These are phyloP conservation scores for Scelioninae gen. 2 DNA, from an alignment of 2,888 invertebrate species.

Conservation along the genomic window DNA sequence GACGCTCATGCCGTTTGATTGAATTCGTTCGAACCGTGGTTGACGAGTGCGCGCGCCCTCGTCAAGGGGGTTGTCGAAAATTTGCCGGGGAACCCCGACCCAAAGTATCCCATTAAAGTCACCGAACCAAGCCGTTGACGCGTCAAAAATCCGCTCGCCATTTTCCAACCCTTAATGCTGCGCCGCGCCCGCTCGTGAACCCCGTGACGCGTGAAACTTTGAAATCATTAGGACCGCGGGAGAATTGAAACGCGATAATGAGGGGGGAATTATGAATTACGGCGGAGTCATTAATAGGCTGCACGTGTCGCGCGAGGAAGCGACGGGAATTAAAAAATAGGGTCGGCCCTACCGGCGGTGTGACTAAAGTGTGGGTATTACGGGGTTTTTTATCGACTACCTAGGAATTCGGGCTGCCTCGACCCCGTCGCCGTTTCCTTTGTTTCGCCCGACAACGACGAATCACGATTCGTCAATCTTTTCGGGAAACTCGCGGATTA, in stretches of 20 bases:
- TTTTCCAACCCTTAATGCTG: constrained; percentile 46
- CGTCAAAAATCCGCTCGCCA: constrained; percentile 41
- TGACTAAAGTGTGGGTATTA: no score
- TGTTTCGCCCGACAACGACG: no score
- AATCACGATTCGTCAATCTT: no score
- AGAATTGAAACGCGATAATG: constrained; percentile 53
- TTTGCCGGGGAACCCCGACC: constrained; percentile 38
- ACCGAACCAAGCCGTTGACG: constrained; percentile 31
- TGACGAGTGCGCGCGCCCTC: constrained; percentile 53
- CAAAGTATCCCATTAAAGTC: constrained; percentile 56
- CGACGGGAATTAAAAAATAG: constrained; percentile 40
- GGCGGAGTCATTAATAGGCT: constrained; percentile 39
- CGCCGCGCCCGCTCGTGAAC: constrained; percentile 7
- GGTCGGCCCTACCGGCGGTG: constrained; percentile 19
- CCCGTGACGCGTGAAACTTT: constrained; percentile 46
- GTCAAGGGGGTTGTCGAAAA: constrained; percentile 50
- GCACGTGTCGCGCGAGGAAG: constrained; percentile 45
- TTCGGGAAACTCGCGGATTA: no score
- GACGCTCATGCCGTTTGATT: no score
- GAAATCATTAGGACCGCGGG: constrained; percentile 43
- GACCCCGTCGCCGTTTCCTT: no score
- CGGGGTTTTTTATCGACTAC: no score
- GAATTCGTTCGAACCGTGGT: constrained; percentile 60
- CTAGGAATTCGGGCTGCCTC: no score
- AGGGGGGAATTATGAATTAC: constrained; percentile 51